Base-by-base conservation (phyloP, 2,113 vertebrate genomes). In the Rhizomys pruinosus region DNA sequence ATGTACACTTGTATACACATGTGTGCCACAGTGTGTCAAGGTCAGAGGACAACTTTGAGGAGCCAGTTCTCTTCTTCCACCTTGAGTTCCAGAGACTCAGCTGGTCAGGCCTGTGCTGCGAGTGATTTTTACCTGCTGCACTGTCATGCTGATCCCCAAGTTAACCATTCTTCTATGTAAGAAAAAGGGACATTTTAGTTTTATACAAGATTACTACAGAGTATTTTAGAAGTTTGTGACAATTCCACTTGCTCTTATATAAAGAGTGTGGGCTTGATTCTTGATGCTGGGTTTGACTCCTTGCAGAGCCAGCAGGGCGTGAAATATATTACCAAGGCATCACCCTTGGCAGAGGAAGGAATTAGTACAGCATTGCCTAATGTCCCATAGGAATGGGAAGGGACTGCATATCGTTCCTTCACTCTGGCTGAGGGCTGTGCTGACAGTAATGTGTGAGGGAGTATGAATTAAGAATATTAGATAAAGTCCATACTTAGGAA, bases 291-390 rank as follows among this genome's bases (percentile, higher is more conserved):
- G 6, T 84, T 74, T 91, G 87, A 80, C 39, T 79, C 37, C 72
- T 77, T 68, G 55, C 25, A 82, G 34, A 90, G 89, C 84, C 76
- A 66, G 42, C n/a, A 87, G 95, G 94, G 81, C 84, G 89, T 84
- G 94, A 93, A 15, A 0, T 84, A 5, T 34, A 63, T 92, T 52
- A 81, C 52, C 71, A 87, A 95, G 91, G 55, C 74, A 37, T 90
- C 84, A 59, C 71, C 8, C 80, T 90, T 94, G 95, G 95, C 93
- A 82, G 37, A 69, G 42, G 87, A 84, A 69, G 47, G 84, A 13
- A 44, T 55, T 77, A 91, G 23, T 12, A 0, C 37, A 29, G 64
- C 85, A 32, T 84, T 89, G 92, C 87, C 81, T 91, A 9, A 82
- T 74, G 22, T 66, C 95, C 95, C 76, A 3, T 0, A 44, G 96